Percentiles rank a stretch among this genome's conserved stretches.
These are phyloP conservation scores for Poecile montanus DNA, from an alignment of 2,797 vertebrate species.

Conservation along the genomic window DNA sequence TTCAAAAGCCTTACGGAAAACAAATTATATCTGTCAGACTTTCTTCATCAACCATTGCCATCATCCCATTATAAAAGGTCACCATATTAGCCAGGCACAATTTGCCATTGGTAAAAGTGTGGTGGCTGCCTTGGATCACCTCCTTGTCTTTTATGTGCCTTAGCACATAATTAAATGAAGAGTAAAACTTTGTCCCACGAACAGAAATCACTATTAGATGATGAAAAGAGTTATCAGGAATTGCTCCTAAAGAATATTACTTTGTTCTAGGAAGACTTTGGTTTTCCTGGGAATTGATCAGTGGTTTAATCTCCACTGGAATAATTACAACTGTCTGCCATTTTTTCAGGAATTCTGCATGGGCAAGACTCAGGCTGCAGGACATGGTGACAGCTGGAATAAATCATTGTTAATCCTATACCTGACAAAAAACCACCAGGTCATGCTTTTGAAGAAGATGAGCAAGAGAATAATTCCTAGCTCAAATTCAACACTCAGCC, in stretches of 20 bases:
- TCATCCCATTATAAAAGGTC: not conserved
- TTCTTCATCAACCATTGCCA: not conserved
- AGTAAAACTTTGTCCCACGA: not conserved
- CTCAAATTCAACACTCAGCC: not conserved
- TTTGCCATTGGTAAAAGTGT: not conserved
- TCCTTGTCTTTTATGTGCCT: not conserved
- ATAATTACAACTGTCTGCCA: not conserved
- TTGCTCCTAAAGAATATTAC: not conserved
- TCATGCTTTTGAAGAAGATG: not conserved
- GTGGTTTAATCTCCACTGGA: not conserved
- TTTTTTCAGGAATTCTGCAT: not conserved
- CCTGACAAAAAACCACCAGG: not conserved
- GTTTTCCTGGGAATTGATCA: not conserved
- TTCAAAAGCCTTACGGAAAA: not conserved
- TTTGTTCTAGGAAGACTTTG: not conserved
- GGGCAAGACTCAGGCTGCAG: not conserved
- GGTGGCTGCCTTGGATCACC: not conserved
- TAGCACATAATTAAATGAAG: not conserved
- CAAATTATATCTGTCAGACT: not conserved
- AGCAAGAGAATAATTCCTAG: not conserved
- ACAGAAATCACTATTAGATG: not conserved
- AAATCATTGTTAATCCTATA: not conserved
- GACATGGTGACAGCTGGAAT: not conserved
- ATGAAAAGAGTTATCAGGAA: not conserved
- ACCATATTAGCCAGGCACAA: not conserved